Evolutionary conservation across 1,140 invertebrate species (phyloP), one percentile per base, ranked within the genome.

Genomic region (Habropoda laboriosa): DNA sequence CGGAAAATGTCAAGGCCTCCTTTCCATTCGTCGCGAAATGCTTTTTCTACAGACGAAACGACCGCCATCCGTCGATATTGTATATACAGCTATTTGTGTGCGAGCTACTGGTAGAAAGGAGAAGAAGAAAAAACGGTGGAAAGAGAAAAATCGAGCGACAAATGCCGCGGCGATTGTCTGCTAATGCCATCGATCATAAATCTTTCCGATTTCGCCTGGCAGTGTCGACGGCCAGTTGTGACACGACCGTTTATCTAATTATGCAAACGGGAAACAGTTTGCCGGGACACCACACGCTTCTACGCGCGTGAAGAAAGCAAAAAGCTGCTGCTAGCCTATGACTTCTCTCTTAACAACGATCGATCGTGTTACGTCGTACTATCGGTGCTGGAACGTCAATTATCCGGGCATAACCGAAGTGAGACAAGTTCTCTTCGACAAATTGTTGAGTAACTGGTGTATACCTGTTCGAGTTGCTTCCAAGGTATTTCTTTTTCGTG

Each of bases 1-100:
- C n/a, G 68, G 68, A 74, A 86, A 84, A 80, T 74, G 79, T 68
- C 79, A 81, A 84, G 84, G 74, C 60, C 70, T 82, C 55, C 74
- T 51, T 73, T 74, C 66, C 72, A 64, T 79, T 81, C 68, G 61
- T 72, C 74, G 49, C 49, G 61, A 72, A 40, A 81, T 55, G 72
- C 30, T 75, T 85, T 85, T 86, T 82, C 66, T 80, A 16, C n/a
- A n/a, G n/a, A n/a, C 42, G 24, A 16, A 7, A 53, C 30, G 8
- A 8, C 13, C 24, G 21, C 45, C 32, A 32, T 7, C 40, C 45
- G 1, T 35, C 35, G 0, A 16, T 18, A 30, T 53, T n/a, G n/a
- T n/a, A n/a, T n/a, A n/a, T n/a, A n/a, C n/a, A n/a, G n/a, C n/a
- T n/a, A n/a, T n/a, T n/a, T n/a, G n/a, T n/a, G n/a, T n/a, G n/a